Evolutionary conservation across 2,797 vertebrate genomes (phyloP).

Genomic region (Gallinago solitaria): DNA sequence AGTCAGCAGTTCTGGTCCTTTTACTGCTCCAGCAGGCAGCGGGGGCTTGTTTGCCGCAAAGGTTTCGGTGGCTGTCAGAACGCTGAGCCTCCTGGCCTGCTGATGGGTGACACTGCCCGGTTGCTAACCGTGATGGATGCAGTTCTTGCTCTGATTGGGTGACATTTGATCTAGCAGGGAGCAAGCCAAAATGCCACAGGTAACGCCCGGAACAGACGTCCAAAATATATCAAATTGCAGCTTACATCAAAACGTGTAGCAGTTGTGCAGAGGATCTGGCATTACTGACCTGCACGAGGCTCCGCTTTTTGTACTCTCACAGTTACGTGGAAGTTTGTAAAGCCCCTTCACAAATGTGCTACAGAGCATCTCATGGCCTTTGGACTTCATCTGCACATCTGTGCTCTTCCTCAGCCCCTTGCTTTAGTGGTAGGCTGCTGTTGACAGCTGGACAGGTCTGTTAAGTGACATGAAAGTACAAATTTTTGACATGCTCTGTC

Average conservation of each 20-base stretch:
- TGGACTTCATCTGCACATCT: neutral
- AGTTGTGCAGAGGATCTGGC: neutral
- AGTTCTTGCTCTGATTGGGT: constrained; percentile 23
- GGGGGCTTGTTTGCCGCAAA: neutral
- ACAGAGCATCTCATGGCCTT: neutral
- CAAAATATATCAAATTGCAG: neutral
- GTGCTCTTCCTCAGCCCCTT: neutral
- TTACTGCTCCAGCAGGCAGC: constrained; percentile 53
- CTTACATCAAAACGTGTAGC: neutral
- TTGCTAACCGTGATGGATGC: constrained; percentile 14
- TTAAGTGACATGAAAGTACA: neutral
- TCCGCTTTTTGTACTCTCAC: neutral
- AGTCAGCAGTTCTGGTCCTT: constrained; percentile 70
- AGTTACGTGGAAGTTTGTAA: neutral
- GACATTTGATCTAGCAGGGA: constrained; percentile 15
- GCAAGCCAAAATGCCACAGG: constrained; percentile 59
- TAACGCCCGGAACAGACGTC: neutral
- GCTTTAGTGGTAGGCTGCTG: neutral
- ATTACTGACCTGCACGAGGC: neutral
- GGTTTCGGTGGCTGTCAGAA: constrained; percentile 58
- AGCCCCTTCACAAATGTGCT: neutral
- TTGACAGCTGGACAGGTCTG: neutral
- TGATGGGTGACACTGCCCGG: constrained; percentile 40
- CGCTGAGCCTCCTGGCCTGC: neutral
- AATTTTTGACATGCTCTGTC: neutral